Evolutionary conservation across 2,113 vertebrate genomes (phyloP).

Genomic region (Theristicus caerulescens): DNA sequence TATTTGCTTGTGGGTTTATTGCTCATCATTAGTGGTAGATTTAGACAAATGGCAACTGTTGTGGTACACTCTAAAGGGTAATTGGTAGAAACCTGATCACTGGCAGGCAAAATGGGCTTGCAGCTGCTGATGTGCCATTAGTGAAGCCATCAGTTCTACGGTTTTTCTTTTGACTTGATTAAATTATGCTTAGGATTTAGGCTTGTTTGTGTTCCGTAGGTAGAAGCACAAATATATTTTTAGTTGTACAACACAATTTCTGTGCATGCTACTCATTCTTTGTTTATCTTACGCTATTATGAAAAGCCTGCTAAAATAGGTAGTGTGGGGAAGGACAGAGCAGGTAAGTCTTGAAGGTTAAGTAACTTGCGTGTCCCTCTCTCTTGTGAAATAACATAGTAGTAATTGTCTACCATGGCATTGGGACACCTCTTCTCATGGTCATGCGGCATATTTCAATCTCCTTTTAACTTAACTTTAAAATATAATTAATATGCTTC

Average conservation of each 20-base stretch:
- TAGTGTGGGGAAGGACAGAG: neutral
- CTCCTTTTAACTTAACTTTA: neutral
- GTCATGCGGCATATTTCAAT: neutral
- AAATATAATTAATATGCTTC: neutral
- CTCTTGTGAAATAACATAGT: neutral
- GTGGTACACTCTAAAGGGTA: neutral
- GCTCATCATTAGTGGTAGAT: neutral
- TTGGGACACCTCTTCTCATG: neutral
- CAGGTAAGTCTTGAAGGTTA: neutral
- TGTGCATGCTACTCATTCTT: neutral
- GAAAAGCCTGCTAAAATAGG: neutral
- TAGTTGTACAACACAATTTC: neutral
- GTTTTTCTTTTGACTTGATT: neutral
- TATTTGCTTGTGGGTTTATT: neutral
- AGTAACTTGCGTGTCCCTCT: neutral
- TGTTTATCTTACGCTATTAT: neutral
- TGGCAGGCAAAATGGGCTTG: neutral
- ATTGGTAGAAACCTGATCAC: slow-evolving; percentile 56
- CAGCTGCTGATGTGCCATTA: slow-evolving; percentile 20
- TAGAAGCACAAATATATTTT: neutral
- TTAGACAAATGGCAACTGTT: slow-evolving; percentile 36
- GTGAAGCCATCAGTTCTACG: neutral
- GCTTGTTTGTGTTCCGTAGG: neutral
- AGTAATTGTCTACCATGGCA: neutral
- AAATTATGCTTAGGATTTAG: neutral